Base-by-base conservation (phyloP, 1,140 invertebrate species). In the Drosophila nannoptera region DNA sequence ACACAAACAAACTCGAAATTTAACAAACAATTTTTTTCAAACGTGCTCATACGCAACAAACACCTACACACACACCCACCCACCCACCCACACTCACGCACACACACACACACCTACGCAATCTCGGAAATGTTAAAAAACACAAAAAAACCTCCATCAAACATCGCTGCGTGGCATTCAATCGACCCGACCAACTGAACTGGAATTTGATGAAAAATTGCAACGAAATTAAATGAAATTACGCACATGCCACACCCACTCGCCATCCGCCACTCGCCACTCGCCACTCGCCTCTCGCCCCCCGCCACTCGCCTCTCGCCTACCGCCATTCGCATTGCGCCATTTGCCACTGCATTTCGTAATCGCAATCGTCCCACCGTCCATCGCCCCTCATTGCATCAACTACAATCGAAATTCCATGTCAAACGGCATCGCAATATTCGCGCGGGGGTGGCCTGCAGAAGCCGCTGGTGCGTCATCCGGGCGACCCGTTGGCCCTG, bases 401-500 rank as follows among this genome's bases (percentile, higher is more conserved):
- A 64, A 63, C 69, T 72, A 72, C 73, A 75, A 75, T 74, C 73
- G 54, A 71, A 73, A 73, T 86, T 84, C 66, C 77, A 86, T 86
- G 31, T 86, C 82, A 86, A 86, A 86, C 81, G 81, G 81, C 81
- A 76, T 86, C 81, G 82, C 81, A 86, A 86, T 83, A 73, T 80
- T 69, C 69, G 38, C 81, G 81, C 72, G 68, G 69, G 69, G 73
- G 65, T 64, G 73, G 75, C 69, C 83, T 86, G 67, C 94, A 97
- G 96, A 97, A 97, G 92, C 96, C 96, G 80, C 91, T 97, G 90
- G 94, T 97, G 82, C 94, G 94, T 88, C 93, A 94, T 88, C 92
- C 93, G 62, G 93, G 93, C 80, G 94, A 95, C 90, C 92, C 93
- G 69, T 90, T 94, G 90, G 92, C 93, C 68, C 90, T 95, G 90